Percentiles rank a stretch among this genome's conserved stretches.
These are phyloP conservation scores for Puma concolor DNA, from an alignment of 2,113 vertebrate genomes.

Conservation along the genomic window DNA sequence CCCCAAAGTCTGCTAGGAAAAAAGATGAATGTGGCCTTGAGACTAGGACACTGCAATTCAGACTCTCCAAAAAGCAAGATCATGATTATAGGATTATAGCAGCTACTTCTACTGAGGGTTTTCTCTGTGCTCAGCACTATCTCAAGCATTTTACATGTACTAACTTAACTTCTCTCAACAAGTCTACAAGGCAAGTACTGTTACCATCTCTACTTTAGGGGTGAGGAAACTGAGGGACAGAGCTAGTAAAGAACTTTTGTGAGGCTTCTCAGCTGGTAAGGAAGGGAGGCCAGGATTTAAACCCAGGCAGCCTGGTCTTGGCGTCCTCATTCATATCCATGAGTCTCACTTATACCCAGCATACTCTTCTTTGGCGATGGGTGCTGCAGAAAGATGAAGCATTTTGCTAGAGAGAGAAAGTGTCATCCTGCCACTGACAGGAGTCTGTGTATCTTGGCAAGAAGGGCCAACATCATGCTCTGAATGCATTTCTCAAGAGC, in stretches of 20 bases:
- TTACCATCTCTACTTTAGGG: not conserved
- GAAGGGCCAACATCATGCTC: not conserved
- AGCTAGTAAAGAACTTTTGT: not conserved
- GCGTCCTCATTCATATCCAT: not conserved
- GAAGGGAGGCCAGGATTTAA: not conserved
- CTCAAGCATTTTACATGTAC: too few species aligned
- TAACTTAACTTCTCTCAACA: not conserved
- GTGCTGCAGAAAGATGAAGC: not conserved
- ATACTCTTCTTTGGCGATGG: not conserved
- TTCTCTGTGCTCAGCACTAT: not conserved
- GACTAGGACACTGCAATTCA: not conserved
- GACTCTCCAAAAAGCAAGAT: not conserved
- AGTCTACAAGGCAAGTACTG: not conserved
- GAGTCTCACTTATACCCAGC: not conserved
- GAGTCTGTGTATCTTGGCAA: not conserved
- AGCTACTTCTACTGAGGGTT: not conserved
- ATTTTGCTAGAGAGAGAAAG: not conserved
- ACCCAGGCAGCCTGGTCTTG: not conserved
- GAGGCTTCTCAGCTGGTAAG: not conserved
- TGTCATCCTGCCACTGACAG: not conserved
- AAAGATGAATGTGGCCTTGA: not conserved
- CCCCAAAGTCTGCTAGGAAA: not conserved
- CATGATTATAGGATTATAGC: not conserved
- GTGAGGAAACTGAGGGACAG: not conserved
- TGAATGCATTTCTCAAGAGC: not conserved